Evolutionary conservation across 2,797 vertebrate species (phyloP).

Genomic region (Onychomys arenicola): DNA sequence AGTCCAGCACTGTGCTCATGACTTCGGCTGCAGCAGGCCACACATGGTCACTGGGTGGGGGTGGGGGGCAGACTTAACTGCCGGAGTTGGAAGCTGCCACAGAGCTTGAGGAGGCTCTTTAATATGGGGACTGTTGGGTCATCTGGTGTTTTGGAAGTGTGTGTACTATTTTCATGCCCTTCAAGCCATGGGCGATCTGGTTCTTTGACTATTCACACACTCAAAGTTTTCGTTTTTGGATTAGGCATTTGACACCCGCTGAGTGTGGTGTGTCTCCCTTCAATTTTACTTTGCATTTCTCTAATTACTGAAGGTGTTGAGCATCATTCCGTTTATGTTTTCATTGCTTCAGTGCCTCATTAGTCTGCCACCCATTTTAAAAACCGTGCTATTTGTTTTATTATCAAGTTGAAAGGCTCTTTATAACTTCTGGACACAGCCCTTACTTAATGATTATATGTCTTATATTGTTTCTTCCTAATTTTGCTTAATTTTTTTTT

Average conservation of each 20-base stretch:
- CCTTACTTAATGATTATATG: neutral
- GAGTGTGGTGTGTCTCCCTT: accelerated
- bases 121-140: neutral
- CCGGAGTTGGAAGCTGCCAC: neutral
- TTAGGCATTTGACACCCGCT: neutral
- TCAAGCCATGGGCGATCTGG: accelerated
- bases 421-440: neutral
- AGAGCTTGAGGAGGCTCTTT: neutral
- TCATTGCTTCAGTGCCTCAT: neutral
- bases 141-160: neutral
- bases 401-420: neutral
- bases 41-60: neutral
- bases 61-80: neutral
- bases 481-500: neutral
- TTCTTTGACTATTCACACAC: neutral
- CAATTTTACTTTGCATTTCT: neutral
- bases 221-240: neutral
- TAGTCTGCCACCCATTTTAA: neutral
- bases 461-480: neutral
- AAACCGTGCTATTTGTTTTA: neutral
- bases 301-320: neutral
- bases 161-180: neutral
- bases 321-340: neutral
- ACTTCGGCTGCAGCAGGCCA: neutral
- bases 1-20: neutral